Evolutionary conservation across 2,797 vertebrate species (phyloP), one percentile per base, ranked within the genome.

Genomic region (Geotrypetes seraphini): DNA sequence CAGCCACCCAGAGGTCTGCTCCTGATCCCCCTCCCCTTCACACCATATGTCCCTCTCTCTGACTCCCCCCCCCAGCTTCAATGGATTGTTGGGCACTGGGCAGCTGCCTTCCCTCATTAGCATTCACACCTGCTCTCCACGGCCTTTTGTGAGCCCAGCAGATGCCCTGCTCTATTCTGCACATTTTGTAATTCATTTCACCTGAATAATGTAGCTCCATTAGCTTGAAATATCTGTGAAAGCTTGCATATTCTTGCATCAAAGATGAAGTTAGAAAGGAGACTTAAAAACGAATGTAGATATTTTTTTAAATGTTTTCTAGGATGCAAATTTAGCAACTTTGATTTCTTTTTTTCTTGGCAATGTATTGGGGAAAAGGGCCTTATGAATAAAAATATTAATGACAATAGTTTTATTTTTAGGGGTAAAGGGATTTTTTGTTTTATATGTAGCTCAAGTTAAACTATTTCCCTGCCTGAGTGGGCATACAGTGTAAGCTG

Each of bases 111-210:
- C 72, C 72, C 86, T 88, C 72, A 82, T 91, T 90, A 90, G 74
- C 73, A 86, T 90, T 84, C 79, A 69, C 91, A 94, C 91, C 92
- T 93, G 91, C 89, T 92, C 83, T 75, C 71, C 73, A 70, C 50
- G 54, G 79, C 85, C 83, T 79, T 81, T 84, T 86, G 70, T 69
- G 75, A 69, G 36, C 36, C 51, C 66, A 72, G 75, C 88, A 73
- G 75, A 86, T 75, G 82, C 84, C 77, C 73, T 60, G 52, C 50
- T 83, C 76, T 71, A 63, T 71, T 60, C 53, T 65, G 63, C 47
- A 40, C 50, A 56, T 53, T 56, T 69, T 57, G 56, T 62, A 59
- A 53, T 57, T 61, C 18, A 8, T 62, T 47, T 56, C 63, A 71
- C 74, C 66, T 3, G 62, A 41, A 32, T 58, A 36, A 41, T 39